Base-by-base conservation (phyloP, 2,797 vertebrate genomes). In the Clarias pachynema region DNA sequence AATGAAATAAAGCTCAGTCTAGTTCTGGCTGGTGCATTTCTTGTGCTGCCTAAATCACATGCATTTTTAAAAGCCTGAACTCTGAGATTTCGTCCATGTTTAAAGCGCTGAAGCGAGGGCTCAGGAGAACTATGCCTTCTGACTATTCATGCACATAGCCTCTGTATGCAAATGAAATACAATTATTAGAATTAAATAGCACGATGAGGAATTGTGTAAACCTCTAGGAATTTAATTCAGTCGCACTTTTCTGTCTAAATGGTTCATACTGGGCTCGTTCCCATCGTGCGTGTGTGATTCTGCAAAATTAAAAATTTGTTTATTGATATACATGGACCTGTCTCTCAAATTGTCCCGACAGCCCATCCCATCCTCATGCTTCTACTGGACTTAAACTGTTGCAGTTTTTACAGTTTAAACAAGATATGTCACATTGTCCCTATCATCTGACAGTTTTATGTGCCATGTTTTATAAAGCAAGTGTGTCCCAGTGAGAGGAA, bases 401-500 rank as follows among this genome's bases (percentile, higher is more conserved):
- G 29, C 57, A 37, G 31, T 79, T 22, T 26, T 31, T 49, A 49
- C 59, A 63, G 44, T 69, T 70, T 34, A 57, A 59, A 37, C 14
- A 31, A 31, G 49, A 29, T 8, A 12, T 77, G 57, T 77, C 73
- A 57, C 69, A 29, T 74, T 60, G 62, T 62, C 31, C 15, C 2
- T 0, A n/a, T 49, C 37, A 29, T 24, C 37, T 83, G 57, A 40
- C 65, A 83, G 69, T 74, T 83, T 74, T 60, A 60, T 83, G 69
- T 73, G 83, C 24, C 22, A n/a, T 79, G 65, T 16, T 66, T 81
- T 74, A 57, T 66, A 80, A 66, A 81, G 69, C 69, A 77, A 49
- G 44, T 31, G 72, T 66, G 66, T 69, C 31, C 53, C 79, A 69
- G 53, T 62, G 72, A 59, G 72, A 68, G 49, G n/a, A 66, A 82